These are phyloP conservation scores for Bombus sylvicola DNA, from an alignment of 1,140 invertebrate genomes.

Conservation along the genomic window DNA sequence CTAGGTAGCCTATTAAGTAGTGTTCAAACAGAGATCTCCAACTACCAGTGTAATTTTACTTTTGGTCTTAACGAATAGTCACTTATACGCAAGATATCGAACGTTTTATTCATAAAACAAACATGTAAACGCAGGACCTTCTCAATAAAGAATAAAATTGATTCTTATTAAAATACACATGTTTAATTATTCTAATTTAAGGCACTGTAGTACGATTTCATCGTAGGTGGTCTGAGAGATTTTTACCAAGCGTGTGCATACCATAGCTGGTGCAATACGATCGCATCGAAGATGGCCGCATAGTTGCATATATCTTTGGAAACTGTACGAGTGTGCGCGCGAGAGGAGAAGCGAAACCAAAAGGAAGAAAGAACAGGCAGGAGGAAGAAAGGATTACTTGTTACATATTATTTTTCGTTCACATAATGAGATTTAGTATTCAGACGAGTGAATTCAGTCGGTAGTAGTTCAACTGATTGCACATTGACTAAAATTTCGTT, in stretches of 20 bases:
- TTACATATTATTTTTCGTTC: too few species aligned
- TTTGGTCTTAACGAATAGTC: neutral
- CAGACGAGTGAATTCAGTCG: too few species aligned
- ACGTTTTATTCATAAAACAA: neutral
- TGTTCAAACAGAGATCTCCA: neutral
- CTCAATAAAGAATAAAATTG: neutral
- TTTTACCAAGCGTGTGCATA: neutral
- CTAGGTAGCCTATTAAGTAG: neutral
- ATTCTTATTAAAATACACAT: neutral
- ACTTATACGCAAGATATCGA: neutral
- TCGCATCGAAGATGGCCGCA: slow-evolving; percentile 74
- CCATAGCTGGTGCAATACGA: slow-evolving; percentile 6
- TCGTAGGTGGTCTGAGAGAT: neutral
- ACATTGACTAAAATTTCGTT: too few species aligned
- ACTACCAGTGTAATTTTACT: neutral
- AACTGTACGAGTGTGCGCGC: too few species aligned
- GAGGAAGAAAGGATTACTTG: too few species aligned
- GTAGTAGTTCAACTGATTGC: too few species aligned
- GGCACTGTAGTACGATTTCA: slow-evolving; percentile 2
- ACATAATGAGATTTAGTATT: too few species aligned
- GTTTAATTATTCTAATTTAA: slow-evolving; percentile 5
- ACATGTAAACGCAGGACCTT: neutral
- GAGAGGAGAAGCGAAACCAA: too few species aligned
- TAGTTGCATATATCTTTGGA: slow-evolving; percentile 73
- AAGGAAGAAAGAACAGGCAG: too few species aligned